A percentile compares a stretch with the other conserved stretches of the same genome.
Evolutionary conservation across 2,888 invertebrate species (phyloP).

Genomic region (Agrochola macilenta): DNA sequence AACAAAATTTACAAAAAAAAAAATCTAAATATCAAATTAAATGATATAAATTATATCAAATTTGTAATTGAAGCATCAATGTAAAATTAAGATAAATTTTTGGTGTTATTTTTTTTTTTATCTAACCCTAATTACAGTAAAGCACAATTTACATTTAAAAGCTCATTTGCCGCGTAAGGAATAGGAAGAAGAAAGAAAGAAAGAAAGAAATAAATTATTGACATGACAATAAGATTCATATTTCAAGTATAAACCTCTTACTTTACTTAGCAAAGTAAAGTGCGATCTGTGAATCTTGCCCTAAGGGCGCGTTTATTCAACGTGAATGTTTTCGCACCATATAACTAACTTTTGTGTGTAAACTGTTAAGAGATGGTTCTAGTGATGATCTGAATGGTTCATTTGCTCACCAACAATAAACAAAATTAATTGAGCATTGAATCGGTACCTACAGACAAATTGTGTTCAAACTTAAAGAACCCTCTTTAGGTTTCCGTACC

Average conservation of each 20-base stretch:
- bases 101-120: no score
- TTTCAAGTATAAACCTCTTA: neutral
- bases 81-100: no score
- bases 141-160: no score
- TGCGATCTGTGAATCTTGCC: neutral
- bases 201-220: no score
- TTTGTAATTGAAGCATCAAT: no score
- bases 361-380: neutral
- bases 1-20: no score
- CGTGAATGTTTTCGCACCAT: neutral
- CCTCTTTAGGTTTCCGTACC: no score
- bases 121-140: no score
- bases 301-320: neutral
- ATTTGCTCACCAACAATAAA: slow-evolving; percentile 3
- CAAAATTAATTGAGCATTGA: neutral
- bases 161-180: no score
- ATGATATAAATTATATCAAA: neutral
- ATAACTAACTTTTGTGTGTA: neutral
- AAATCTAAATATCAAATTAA: neutral
- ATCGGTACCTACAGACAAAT: neutral
- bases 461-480: neutral
- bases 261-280: neutral
- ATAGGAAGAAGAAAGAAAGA: no score
- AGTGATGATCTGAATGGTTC: neutral
- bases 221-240: neutral